Base-by-base conservation (phyloP, 2,888 invertebrate species). In the Myopa testacea region DNA sequence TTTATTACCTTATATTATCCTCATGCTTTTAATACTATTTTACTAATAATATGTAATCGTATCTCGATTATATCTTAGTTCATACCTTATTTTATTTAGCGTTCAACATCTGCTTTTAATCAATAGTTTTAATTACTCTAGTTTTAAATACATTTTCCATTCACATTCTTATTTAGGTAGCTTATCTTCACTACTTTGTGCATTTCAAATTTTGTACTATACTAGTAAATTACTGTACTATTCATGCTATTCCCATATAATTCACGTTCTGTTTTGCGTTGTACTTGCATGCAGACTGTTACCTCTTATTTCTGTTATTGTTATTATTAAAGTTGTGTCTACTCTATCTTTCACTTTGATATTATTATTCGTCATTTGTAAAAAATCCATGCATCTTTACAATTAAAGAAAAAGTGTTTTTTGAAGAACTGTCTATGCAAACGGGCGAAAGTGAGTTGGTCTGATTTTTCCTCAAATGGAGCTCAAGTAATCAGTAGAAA, bases 331-430 rank as follows among this genome's bases (percentile, higher is more conserved):
- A 38, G 16, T 38, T 40, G 4, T 40, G 7, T 19, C 62, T 40
- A 62, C 62, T 72, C 26, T 69, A 2, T 45, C 69, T 38, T 4
- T 26, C 69, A 69, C 52, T 16, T 40, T 40, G 55, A 37, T 26
- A 50, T n/a, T 34, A 10, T 7, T 38, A 10, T 10, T 65, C 52
- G 58, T 45, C 77, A 77, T 73, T 34, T 77, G 72, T 77, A 67
- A 72, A 68, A 52, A 74, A 40, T 19, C 34, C 50, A 45, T 26
- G 40, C 50, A 37, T 37, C 63, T 37, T 12, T 58, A 63, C 7
- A 73, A 58, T 10, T 40, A 68, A 16, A 16, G 10, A 72, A 40
- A 68, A 77, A 65, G 71, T 77, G 76, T 77, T 71, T 77, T 77
- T 52, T 55, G 71, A 71, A 77, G 76, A 77, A 71, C 70, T 70